phyloP scores from a whole-genome alignment of 1,140 invertebrate genomes.

The Arion vulgaris region DNA sequence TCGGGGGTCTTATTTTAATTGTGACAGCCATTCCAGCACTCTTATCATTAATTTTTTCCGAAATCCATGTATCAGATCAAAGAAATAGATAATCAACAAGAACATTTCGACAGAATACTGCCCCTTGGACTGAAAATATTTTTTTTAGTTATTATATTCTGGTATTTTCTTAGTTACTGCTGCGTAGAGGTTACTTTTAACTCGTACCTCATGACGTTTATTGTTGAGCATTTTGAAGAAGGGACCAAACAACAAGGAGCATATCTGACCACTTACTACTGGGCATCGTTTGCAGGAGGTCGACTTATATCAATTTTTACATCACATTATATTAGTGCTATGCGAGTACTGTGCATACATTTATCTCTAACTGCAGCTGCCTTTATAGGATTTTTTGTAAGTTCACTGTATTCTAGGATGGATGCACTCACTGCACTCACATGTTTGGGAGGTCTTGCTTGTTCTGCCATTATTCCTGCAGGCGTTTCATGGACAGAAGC shows the following conservation, averaged over 20 bases:
- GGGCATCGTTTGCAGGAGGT: slow-evolving; percentile 19
- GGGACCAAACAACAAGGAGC: not conserved
- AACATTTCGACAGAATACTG: not conserved
- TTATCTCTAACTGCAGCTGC: not conserved
- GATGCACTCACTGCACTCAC: not conserved
- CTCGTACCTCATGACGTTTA: slow-evolving; percentile 48
- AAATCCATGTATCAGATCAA: not conserved
- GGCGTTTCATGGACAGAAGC: slow-evolving; percentile 50
- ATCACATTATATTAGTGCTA: not conserved
- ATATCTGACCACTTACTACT: not conserved
- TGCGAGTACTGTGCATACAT: not conserved
- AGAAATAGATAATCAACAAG: not conserved
- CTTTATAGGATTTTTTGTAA: not conserved
- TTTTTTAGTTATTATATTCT: slow-evolving; percentile 14
- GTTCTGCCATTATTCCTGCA: slow-evolving; percentile 48
- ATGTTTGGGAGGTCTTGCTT: slow-evolving; percentile 40
- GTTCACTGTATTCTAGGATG: not conserved
- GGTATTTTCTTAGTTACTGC: slow-evolving; percentile 43
- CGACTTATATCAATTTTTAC: slow-evolving; percentile 20
- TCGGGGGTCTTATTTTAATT: slow-evolving; percentile 28
- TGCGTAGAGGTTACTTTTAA: slow-evolving; percentile 52
- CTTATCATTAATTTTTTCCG: slow-evolving; percentile 2
- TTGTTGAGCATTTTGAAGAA: slow-evolving; percentile 28
- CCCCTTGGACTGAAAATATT: slow-evolving; percentile 35
- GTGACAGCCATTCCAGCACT: slow-evolving; percentile 16